Evolutionary conservation across 2,113 vertebrate species (phyloP), one percentile per base, ranked within the genome.

Genomic region (Ancistrus triradiatus): DNA sequence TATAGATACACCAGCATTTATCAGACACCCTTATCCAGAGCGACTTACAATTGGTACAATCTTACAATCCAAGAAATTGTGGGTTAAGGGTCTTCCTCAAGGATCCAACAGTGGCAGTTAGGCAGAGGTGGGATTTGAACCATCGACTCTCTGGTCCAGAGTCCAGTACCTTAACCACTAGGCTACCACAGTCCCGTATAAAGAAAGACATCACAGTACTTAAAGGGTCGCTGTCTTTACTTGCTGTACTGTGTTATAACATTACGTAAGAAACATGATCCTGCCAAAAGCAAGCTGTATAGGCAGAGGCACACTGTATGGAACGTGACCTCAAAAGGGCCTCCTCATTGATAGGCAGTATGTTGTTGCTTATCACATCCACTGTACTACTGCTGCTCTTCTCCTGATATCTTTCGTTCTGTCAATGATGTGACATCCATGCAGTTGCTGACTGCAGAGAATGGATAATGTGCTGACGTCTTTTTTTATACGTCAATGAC

Each of bases 181-280:
- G n/a, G n/a, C n/a, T n/a, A n/a, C n/a, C n/a, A n/a, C n/a, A n/a
- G n/a, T n/a, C n/a, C n/a, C n/a, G n/a, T n/a, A n/a, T n/a, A 31
- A 31, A 31, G 27, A 31, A 31, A 31, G 27, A 31, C 27, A 50
- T n/a, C 15, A 25, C 11, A 50, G 24, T 11, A 50, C 24, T 50
- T 2, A 50, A 15, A 33, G n/a, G 4, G 31, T 15, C 51, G 4
- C 51, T 53, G 28, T 35, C 28, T 53, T 18, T 18, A 35, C 50
- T 37, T 37, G 31, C 17, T 55, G 6, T 21, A 19, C 17, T 21
- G 51, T 24, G 21, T 27, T 43, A 14, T 43, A 22, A 15, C 47
- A 25, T 57, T 44, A 43, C 33, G 28, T 31, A 21, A 15, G 15
- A 49, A 66, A 42, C 11, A 22, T 10, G 53, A 49, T 42, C 44